A percentile compares a stretch with the other conserved stretches of the same genome.
Conservation (phyloP, 1,140 invertebrate species). For the Macrotrachela quadricornifera region DNA sequence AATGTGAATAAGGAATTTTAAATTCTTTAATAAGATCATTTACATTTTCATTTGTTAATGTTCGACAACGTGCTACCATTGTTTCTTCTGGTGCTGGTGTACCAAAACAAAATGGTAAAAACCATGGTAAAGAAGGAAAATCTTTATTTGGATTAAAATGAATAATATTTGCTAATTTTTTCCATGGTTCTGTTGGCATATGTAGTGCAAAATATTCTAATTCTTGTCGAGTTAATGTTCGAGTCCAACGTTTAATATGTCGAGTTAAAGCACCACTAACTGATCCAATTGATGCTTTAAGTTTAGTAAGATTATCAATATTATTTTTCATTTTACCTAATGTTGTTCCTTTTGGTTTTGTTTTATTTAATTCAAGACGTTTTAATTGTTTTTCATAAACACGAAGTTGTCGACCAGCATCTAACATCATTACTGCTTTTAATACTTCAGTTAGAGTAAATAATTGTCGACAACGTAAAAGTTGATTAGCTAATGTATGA, state of each 20-base stretch:
- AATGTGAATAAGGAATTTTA: slow-evolving; percentile 16
- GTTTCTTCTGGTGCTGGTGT: slow-evolving; percentile 11
- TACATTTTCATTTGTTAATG: slow-evolving; percentile 16
- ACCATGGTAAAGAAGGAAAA: slow-evolving; percentile 21
- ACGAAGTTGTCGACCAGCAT: slow-evolving; percentile 16
- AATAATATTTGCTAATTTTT: slow-evolving; percentile 21
- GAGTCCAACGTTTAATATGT: slow-evolving; percentile 17
- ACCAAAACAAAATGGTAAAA: slow-evolving; percentile 21
- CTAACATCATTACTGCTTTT: slow-evolving; percentile 21
- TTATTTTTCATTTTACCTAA: slow-evolving; percentile 21
- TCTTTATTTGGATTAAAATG: slow-evolving; percentile 22
- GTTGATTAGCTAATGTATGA: slow-evolving; percentile 15
- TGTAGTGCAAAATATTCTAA: slow-evolving; percentile 20
- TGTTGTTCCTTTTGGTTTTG: slow-evolving; percentile 17
- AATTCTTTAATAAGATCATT: slow-evolving; percentile 15
- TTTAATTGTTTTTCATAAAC: slow-evolving; percentile 22
- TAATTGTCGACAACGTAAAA: slow-evolving; percentile 15
- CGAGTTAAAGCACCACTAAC: slow-evolving; percentile 9
- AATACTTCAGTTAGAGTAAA: slow-evolving; percentile 24
- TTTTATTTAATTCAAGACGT: slow-evolving; percentile 14
- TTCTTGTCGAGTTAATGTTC: slow-evolving; percentile 15
- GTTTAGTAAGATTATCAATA: slow-evolving; percentile 20
- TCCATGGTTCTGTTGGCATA: slow-evolving; percentile 23
- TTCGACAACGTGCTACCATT: slow-evolving; percentile 11
- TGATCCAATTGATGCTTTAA: slow-evolving; percentile 14